Evolutionary conservation across 2,113 vertebrate species (phyloP).

Genomic region (Triplophysa siluroides): DNA sequence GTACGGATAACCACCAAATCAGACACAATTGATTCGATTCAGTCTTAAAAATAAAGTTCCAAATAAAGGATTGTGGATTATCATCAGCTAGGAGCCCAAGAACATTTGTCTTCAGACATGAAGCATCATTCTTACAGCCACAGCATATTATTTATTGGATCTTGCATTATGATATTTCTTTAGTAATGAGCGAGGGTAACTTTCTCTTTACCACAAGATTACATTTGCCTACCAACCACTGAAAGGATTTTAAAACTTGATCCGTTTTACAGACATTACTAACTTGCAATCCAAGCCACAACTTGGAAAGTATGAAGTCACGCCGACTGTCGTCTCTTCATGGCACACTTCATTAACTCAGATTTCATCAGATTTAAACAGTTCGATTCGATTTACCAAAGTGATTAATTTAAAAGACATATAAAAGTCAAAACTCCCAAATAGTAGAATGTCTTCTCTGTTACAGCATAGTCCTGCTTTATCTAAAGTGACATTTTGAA

Average conservation of each 20-base stretch:
- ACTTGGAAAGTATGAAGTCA: constrained; percentile 53
- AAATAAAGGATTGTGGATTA: too few relatives aligned
- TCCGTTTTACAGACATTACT: constrained; percentile 25
- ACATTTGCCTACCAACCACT: constrained; percentile 20
- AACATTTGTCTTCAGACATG: too few relatives aligned
- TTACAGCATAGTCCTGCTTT: too few relatives aligned
- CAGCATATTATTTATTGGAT: constrained; percentile 1
- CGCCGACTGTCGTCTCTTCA: not conserved
- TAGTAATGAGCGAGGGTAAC: constrained; percentile 6
- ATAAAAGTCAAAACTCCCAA: not conserved
- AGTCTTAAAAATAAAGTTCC: too few relatives aligned
- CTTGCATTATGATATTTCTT: constrained; percentile 2
- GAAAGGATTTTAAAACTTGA: constrained; percentile 33
- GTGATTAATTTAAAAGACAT: not conserved
- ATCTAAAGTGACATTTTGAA: not conserved
- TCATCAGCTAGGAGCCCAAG: too few relatives aligned
- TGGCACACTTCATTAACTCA: constrained; percentile 13
- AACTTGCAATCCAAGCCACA: constrained; percentile 38
- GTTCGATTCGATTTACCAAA: not conserved
- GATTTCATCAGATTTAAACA: not conserved
- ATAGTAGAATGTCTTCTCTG: not conserved
- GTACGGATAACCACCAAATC: too few relatives aligned
- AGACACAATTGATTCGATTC: too few relatives aligned
- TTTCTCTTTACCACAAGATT: constrained; percentile 6
- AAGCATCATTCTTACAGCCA: not conserved